Base-by-base conservation (phyloP, 2,888 invertebrate genomes). In the Bombyx huttoni region DNA sequence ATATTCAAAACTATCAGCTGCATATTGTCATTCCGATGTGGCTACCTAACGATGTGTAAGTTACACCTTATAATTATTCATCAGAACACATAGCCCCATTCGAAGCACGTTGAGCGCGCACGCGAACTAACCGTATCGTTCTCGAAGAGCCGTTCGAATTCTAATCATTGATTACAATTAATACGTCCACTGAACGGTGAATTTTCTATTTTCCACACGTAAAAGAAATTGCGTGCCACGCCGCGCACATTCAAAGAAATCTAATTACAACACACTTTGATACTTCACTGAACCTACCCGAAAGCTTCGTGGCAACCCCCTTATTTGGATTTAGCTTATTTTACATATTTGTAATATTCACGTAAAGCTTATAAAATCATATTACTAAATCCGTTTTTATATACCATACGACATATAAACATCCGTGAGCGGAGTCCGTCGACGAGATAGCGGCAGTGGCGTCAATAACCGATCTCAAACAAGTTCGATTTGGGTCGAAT, bases 181-280 rank as follows among this genome's bases (percentile, higher is more conserved):
- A 81, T 80, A 80, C 75, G 71, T 67, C 82, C 87, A 87, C 73
- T 86, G 82, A 87, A 87, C 88, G 80, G 81, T 88, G 82, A 78
- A 86, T 84, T 88, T 88, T 88, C 88, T 87, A 88, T 88, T 88
- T 87, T 86, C 84, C 74, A 83, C 86, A 86, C 85, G 87, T 86
- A 87, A 87, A 87, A 86, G 88, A 87, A 88, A 88, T 79, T 72
- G 78, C 81, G 78, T 78, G 74, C 78, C 81, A 64, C 63, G 67
- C 67, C 68, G 71, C 70, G 70, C 64, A 75, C 74, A 78, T 72
- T 75, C 70, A 59, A 81, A 77, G 84, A 85, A 83, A 84, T 81
- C 79, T 78, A 78, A 81, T 78, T 75, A 72, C 69, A 69, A 67
- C 70, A 74, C 63, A 68, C 62, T 65, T 66, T 40, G 12, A 40